Conservation (phyloP, 2,888 invertebrate genomes). For the Sialis fuliginosa region DNA sequence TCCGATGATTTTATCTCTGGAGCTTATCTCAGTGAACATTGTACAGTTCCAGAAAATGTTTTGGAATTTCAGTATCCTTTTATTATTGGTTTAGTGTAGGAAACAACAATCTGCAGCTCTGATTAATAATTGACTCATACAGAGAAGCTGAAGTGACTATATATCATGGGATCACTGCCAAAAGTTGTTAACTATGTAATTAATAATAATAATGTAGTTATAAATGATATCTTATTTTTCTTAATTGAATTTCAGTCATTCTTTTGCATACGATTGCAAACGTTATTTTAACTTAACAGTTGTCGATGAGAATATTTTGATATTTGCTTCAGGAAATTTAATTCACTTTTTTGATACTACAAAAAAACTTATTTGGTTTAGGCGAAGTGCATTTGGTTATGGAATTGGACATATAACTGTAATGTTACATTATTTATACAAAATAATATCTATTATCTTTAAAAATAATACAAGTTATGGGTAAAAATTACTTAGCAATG, state of each 20-base stretch:
- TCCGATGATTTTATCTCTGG: conserved; percentile 37
- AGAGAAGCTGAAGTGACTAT: no score
- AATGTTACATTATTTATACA: conserved; percentile 14
- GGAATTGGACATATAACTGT: conserved; percentile 70
- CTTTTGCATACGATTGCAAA: conserved; percentile 73
- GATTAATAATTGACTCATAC: neutral
- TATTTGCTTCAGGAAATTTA: conserved; percentile 69
- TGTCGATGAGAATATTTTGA: conserved; percentile 51
- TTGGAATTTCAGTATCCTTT: conserved; percentile 54
- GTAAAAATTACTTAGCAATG: no score
- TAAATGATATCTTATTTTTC: neutral
- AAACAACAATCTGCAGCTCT: neutral
- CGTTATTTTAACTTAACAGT: conserved; percentile 65
- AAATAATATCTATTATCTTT: conserved; percentile 7
- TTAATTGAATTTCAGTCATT: conserved; percentile 36
- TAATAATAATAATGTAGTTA: conserved; percentile 1
- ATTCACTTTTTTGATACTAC: conserved; percentile 56
- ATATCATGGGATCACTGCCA: neutral
- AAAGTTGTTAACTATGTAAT: conserved; percentile 3
- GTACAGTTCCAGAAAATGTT: conserved; percentile 36
- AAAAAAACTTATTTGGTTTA: conserved; percentile 46
- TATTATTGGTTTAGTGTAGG: neutral
- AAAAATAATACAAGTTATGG: neutral
- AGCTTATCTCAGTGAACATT: conserved; percentile 30
- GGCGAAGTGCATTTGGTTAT: conserved; percentile 56